A percentile compares a stretch with the other conserved stretches of the same genome.
phyloP scores from a whole-genome alignment of 2,113 vertebrate genomes.

The Pholis gunnellus region DNA sequence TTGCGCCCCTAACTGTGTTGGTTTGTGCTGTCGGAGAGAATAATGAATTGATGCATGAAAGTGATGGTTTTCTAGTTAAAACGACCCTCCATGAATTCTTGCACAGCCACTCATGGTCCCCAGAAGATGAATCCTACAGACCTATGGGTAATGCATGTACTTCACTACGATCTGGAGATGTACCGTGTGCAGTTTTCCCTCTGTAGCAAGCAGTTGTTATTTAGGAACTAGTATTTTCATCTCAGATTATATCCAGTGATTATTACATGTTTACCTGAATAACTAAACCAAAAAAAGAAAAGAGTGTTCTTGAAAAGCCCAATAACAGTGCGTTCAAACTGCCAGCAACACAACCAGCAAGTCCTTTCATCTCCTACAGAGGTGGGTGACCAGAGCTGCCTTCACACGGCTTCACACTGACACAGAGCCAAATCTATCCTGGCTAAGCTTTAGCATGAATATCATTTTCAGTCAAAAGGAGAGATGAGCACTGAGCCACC shows the following conservation, averaged over 20 bases:
- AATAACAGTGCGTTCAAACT: background rate
- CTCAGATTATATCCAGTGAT: background rate
- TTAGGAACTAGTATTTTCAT: background rate
- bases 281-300: background rate
- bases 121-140: background rate
- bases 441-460: conserved; percentile 17
- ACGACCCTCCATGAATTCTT: background rate
- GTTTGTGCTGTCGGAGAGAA: background rate
- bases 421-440: background rate
- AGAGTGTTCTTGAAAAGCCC: background rate
- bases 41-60: background rate
- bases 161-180: background rate
- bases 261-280: background rate
- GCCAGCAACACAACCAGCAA: background rate
- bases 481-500: conserved; percentile 15
- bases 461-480: conserved; percentile 19
- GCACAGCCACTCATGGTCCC: background rate
- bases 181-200: background rate
- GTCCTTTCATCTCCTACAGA: conserved; percentile 31
- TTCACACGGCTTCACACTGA: conserved; percentile 17
- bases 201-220: background rate
- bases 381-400: conserved; percentile 21
- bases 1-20: too few relatives aligned
- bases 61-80: background rate
- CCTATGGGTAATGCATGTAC: background rate